A percentile compares a stretch with the other conserved stretches of the same genome.
phyloP scores from a whole-genome alignment of 2,888 invertebrate genomes.

The Epiblema foenella region DNA sequence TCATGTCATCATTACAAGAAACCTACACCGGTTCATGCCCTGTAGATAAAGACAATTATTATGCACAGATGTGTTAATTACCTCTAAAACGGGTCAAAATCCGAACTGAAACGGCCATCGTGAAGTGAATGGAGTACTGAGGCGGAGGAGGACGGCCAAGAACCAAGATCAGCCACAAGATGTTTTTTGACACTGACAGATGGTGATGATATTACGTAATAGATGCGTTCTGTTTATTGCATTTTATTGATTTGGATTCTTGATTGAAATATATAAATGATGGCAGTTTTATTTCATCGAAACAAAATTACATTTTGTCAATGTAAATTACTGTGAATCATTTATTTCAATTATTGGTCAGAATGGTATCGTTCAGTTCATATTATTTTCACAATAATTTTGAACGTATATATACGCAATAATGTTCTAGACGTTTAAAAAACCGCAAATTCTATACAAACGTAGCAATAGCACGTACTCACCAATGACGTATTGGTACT shows the following conservation, averaged over 20 bases:
- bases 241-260: slow-evolving; percentile 19
- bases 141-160: slow-evolving; percentile 56
- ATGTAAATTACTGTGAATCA: not conserved
- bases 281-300: not conserved
- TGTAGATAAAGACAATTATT: slow-evolving; percentile 40
- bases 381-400: not conserved
- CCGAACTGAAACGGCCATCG: slow-evolving; percentile 86
- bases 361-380: not conserved
- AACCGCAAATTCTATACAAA: not conserved
- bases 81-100: slow-evolving; percentile 85
- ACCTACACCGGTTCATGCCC: slow-evolving; percentile 33
- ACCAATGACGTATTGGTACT: no score
- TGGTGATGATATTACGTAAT: slow-evolving; percentile 65
- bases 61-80: slow-evolving; percentile 57
- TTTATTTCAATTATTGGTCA: not conserved
- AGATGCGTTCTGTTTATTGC: slow-evolving; percentile 40
- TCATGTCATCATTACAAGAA: slow-evolving; percentile 9
- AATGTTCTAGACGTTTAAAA: slow-evolving; percentile 1
- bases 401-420: slow-evolving; percentile 9
- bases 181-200: slow-evolving; percentile 73
- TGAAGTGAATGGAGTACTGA: slow-evolving; percentile 55
- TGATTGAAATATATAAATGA: not conserved
- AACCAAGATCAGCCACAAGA: slow-evolving; percentile 50
- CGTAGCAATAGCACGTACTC: not conserved
- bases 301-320: not conserved